These are phyloP conservation scores for Dendrolimus houi DNA, from an alignment of 2,888 invertebrate species.

Conservation along the genomic window DNA sequence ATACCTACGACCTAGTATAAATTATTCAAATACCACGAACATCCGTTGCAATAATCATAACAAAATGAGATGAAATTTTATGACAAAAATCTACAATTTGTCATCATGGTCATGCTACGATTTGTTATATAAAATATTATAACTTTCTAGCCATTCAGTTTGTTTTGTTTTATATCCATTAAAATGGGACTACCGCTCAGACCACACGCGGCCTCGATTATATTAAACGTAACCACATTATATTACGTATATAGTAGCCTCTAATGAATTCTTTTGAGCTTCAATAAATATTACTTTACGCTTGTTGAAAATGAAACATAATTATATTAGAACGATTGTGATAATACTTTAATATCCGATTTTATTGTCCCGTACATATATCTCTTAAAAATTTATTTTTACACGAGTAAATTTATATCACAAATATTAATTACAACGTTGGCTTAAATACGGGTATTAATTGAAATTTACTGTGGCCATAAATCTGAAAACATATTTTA, in stretches of 20 bases:
- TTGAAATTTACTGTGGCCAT: neutral
- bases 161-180: conserved; percentile 50
- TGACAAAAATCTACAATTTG: no score
- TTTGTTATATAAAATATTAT: conserved; percentile 30
- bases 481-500: neutral
- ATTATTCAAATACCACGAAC: neutral
- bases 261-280: conserved; percentile 48
- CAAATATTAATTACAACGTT: conserved; percentile 1
- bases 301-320: conserved; percentile 35
- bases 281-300: conserved; percentile 47
- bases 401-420: conserved; percentile 11
- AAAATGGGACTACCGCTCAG: conserved; percentile 45
- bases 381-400: conserved; percentile 4
- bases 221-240: conserved; percentile 63
- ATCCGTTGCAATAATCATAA: neutral
- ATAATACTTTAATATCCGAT: conserved; percentile 23
- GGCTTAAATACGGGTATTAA: neutral
- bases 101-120: neutral
- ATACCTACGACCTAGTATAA: no score
- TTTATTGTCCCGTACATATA: conserved; percentile 14
- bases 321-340: conserved; percentile 29
- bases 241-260: conserved; percentile 41
- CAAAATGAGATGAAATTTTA: neutral
- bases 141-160: conserved; percentile 46
- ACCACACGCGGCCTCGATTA: conserved; percentile 66